Base-by-base conservation (phyloP, 2,113 vertebrate species). In the Typhlomys cinereus region DNA sequence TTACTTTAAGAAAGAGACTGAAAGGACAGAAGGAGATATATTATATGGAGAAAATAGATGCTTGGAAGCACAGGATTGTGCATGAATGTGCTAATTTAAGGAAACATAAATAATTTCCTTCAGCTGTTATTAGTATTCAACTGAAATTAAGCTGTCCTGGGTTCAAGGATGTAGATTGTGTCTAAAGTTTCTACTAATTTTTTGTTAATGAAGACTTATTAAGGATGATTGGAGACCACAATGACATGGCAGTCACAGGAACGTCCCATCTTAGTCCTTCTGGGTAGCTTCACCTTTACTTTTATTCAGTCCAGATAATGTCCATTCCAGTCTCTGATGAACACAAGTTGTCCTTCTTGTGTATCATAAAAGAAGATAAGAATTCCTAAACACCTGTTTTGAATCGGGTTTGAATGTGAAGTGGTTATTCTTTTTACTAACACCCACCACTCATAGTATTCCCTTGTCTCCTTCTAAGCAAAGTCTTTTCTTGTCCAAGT, bases 51-150 rank as follows among this genome's bases (percentile, higher is more conserved):
- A 17, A 83, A 57, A 76, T 14, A 71, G 71, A 89, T 88, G 67
- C 66, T 92, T 73, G 17, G 52, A 81, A 74, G 66, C 5, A 41
- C 62, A 88, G 52, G 85, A 83, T 83, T 50, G 7, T 87, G 18
- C 75, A 48, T 89, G 62, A 67, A 7, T 57, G 29, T 89, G 44
- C 80, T 91, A 78, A 75, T 92, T 67, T 90, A 67, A 94, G 64
- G 50, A 86, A 94, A n/a, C 14, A 50, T 15, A 75, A 89, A 29
- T 41, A 86, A 76, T 50, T 67, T 78, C 70, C 59, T 79, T 80
- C 20, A 11, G 9, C 12, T 66, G 85, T 39, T 93, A 82, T 54
- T 10, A 88, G 27, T 59, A 44, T 76, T n/a, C 85, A 48, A 25
- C n/a, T 83, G 39, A n/a, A 76, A 64, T 74, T 74, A 14, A 78